Evolutionary conservation across 30 jellyfish, hydroid and myxozoan genomes (phyloP), one percentile per base, ranked within the genome.

Genomic region (Turritopsis rubra): DNA sequence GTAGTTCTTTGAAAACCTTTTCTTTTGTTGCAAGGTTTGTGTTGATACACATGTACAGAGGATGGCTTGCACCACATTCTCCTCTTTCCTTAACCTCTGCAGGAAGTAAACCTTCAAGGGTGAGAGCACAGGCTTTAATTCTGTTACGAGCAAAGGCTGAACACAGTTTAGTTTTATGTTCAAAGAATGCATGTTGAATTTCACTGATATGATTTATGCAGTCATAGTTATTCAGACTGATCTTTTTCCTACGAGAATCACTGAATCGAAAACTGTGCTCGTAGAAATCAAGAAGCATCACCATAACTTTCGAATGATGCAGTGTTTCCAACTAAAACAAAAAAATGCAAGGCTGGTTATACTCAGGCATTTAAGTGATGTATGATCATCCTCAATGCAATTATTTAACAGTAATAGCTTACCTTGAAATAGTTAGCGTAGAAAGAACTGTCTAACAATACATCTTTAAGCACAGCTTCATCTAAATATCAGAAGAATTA

Each of bases 391-490:
- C 25, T 52, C 27, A 75, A 1, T 66, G n/a, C n/a, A n/a, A n/a
- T n/a, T n/a, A n/a, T n/a, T n/a, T n/a, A n/a, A 25, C 7, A 66
- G 8, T 17, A 1, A 66, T n/a, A 17, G 16, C 76, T 3, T 82
- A 88, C 96, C 86, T 73, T 71, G 28, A 89, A 83, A 72, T 77
- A 88, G 60, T 66, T 66, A 20, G 96, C 79, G 75, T 77, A 88
- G 81, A 88, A 88, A 65, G 79, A 81, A 75, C 96, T 83, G 87
- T 88, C 96, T 27, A 84, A 27, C n/a, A 88, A 82, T 41, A 84
- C 96, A 72, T 88, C 96, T 73, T 88, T 88, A 52, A 88, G 86
- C 41, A 88, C 92, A 65, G 81, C 96, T 66, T 84, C 92, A 73
- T 83, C 96, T 88, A n/a, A 52, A 71, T 52, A 21, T 3, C 54